Evolutionary conservation across 2,888 invertebrate species (phyloP), one percentile per base, ranked within the genome.

Genomic region (Teleogryllus oceanicus): DNA sequence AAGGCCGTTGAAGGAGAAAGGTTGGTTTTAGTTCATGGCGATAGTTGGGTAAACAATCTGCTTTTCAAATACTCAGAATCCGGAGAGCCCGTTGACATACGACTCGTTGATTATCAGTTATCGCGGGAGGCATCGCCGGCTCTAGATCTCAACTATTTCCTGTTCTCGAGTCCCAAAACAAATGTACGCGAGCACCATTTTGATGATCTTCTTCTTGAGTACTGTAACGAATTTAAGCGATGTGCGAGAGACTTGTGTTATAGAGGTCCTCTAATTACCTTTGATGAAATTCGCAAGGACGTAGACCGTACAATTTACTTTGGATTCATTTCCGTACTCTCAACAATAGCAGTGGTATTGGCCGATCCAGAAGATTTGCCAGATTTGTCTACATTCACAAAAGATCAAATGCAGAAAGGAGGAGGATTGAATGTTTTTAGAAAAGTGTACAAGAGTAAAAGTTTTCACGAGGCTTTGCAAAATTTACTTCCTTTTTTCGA

Each of bases 41-140:
- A 83, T 75, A 81, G 78, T 20, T 83, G 82, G 82, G 50, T 83
- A 2, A 83, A 83, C 80, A 83, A 83, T 62, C 81, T 83, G 74
- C 74, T 83, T 49, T 83, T 81, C 62, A 37, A 75, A 21, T 62
- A 62, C n/a, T 50, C 78, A 12, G 50, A 77, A 13, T 20, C 75
- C 5, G 78, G 76, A 2, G 77, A 77, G 20, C 77, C 78, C 2
- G 50, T 79, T 37, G 81, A 81, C 1, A 75, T 81, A 16, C 77
- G 78, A n/a, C 80, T 83, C 51, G 80, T 83, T 1, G 83, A 83
- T 51, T 83, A 79, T 50, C 83, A 83, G 62, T 74, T 80, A 20
- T 49, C 75, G 11, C 81, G 81, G 18, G 80, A 78, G 74, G 50
- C 81, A 0, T 78, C 82, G 13, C 80, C 81, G 11, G 80, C 80